Base-by-base conservation (phyloP, 2,888 invertebrate species). In the Sericinus montela region DNA sequence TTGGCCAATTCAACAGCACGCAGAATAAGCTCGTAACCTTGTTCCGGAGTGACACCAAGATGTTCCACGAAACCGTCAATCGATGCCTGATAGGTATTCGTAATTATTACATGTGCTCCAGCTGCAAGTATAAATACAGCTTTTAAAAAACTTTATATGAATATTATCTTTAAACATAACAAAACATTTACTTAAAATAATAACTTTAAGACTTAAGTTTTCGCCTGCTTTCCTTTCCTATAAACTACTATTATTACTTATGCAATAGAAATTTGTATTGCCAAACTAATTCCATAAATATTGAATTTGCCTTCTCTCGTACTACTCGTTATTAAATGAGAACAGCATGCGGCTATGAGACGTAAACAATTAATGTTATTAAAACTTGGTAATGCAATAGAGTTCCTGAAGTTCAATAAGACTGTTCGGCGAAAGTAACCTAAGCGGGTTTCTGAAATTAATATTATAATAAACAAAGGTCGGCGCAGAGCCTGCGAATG, bases 61-160 rank as follows among this genome's bases (percentile, higher is more conserved):
- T 95, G 92, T 69, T 94, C 90, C 65, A 91, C 86, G 71, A 97
- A 95, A 5, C 96, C 94, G 45, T 91, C 91, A 48, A 94, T 87
- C 45, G 94, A 94, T 4, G 96, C 95, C 85, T 98, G 98, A 80
- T 98, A 98, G 36, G 96, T 96, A 67, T 95, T 95, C 32, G 97
- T 97, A 69, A 94, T 92, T 62, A 98, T 93, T 52, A 97, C 83
- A 69, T 98, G 94, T 34, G 97, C 94, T 14, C 98, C 98, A 69
- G 95, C 96, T 92, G 86, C 25, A 14, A 37, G 29, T 5, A 19
- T 30, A 34, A 11, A n/a, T n/a, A n/a, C 5, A 32, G n/a, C 4
- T 25, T 10, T 37, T 19, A 25, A 9, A 8, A 35, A 19, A 23
- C 1, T 14, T 25, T 25, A 60, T 59, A 63, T 52, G 62, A 67